A percentile compares a stretch with the other conserved stretches of the same genome.
These are phyloP conservation scores for Linnaemya vulpina DNA, from an alignment of 2,888 invertebrate genomes.

Conservation along the genomic window DNA sequence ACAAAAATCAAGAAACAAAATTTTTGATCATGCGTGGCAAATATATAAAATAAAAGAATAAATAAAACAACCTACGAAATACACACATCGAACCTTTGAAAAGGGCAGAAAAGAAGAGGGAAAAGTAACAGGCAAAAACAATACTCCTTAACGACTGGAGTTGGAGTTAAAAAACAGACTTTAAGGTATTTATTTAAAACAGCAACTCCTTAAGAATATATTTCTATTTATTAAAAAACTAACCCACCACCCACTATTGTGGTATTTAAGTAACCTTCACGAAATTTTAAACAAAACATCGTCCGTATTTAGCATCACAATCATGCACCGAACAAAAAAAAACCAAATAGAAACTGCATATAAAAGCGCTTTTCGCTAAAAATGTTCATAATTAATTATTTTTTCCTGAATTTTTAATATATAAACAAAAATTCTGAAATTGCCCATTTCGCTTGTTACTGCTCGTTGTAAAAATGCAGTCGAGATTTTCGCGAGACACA, in stretches of 20 bases:
- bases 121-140: not conserved
- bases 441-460: slow-evolving; percentile 57
- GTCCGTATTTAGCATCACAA: slow-evolving; percentile 1
- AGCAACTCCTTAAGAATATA: not conserved
- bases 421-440: slow-evolving; percentile 48
- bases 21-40: slow-evolving; percentile 64
- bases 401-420: slow-evolving; percentile 12
- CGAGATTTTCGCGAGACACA: slow-evolving; percentile 42
- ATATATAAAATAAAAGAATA: slow-evolving; percentile 53
- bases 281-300: slow-evolving; percentile 61
- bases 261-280: slow-evolving; percentile 60
- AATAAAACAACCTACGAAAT: slow-evolving; percentile 33
- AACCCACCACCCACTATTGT: not conserved
- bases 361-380: slow-evolving; percentile 55
- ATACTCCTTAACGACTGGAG: slow-evolving; percentile 28
- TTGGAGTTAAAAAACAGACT: slow-evolving; percentile 16
- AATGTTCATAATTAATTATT: slow-evolving; percentile 20
- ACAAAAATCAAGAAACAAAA: slow-evolving; percentile 23
- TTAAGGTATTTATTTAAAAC: slow-evolving; percentile 44
- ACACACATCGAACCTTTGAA: slow-evolving; percentile 34
- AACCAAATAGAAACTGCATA: slow-evolving; percentile 41
- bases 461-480: slow-evolving; percentile 42
- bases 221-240: slow-evolving; percentile 15
- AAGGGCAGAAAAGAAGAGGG: slow-evolving; percentile 16
- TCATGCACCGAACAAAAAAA: slow-evolving; percentile 16